phyloP scores from a whole-genome alignment of 2,888 invertebrate species.

The Pantelozetes paolii region DNA sequence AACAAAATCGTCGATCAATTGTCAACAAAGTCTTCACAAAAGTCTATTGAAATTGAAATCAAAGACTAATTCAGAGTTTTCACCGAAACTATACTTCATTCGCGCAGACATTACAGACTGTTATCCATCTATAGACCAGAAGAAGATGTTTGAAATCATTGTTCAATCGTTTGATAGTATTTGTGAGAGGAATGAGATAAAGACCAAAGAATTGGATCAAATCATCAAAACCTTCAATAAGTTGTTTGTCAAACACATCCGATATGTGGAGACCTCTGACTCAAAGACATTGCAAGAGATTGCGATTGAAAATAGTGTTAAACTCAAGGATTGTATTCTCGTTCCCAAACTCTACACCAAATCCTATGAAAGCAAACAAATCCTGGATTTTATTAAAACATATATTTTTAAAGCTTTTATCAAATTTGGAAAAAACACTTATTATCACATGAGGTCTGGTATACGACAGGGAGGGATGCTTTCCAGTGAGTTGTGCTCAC shows the following conservation, averaged over 20 bases:
- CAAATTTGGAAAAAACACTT: background rate
- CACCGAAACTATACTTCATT: slow-evolving; percentile 29
- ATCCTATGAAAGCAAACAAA: background rate
- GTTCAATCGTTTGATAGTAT: background rate
- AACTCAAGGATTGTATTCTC: background rate
- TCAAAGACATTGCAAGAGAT: background rate
- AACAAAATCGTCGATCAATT: background rate
- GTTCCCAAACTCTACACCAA: background rate
- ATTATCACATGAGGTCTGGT: slow-evolving; percentile 33
- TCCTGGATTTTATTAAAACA: background rate
- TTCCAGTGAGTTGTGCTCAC: slow-evolving; percentile 36
- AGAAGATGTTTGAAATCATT: slow-evolving; percentile 17
- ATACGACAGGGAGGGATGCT: slow-evolving; percentile 38
- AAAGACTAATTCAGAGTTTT: background rate
- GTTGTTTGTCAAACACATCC: slow-evolving; percentile 16
- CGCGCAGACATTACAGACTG: slow-evolving; percentile 32
- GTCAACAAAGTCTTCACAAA: background rate
- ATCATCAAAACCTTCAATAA: background rate
- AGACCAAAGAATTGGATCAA: background rate
- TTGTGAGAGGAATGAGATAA: background rate
- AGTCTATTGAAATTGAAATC: slow-evolving; percentile 5
- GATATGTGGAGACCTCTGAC: background rate
- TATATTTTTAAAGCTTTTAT: slow-evolving; percentile 32
- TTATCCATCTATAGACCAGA: slow-evolving; percentile 39
- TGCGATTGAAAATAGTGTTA: background rate